A percentile compares a stretch with the other conserved stretches of the same genome.
These are phyloP conservation scores for Temnothorax longispinosus DNA, from an alignment of 1,140 invertebrate species.

Conservation along the genomic window DNA sequence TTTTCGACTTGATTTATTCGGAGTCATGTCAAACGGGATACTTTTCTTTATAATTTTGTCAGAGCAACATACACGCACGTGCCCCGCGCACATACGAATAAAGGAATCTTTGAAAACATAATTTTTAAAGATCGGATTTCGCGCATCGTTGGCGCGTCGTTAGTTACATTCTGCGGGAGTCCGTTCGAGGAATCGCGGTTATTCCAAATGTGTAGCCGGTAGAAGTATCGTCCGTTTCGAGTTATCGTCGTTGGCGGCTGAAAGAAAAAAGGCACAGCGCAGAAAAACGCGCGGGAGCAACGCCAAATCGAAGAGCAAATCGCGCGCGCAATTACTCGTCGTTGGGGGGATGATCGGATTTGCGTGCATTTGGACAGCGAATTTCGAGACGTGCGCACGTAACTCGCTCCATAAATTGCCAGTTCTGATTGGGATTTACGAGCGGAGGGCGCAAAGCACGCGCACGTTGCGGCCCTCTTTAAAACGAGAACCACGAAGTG, in stretches of 20 bases:
- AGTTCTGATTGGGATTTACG: slow-evolving; percentile 73
- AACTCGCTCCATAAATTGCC: slow-evolving; percentile 66
- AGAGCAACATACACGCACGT: neutral
- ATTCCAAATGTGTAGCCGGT: slow-evolving; percentile 29
- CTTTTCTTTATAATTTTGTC: slow-evolving; percentile 9
- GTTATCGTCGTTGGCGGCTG: neutral
- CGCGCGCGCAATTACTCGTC: slow-evolving; percentile 4
- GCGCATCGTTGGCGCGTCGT: neutral
- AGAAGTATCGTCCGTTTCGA: slow-evolving; percentile 35
- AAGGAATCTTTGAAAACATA: neutral
- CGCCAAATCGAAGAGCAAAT: slow-evolving; percentile 36
- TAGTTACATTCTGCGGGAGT: neutral
- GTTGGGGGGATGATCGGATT: slow-evolving; percentile 30
- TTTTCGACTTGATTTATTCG: slow-evolving; percentile 22
- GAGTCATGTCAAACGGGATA: neutral
- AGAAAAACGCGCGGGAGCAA: neutral
- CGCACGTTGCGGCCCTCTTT: slow-evolving; percentile 26
- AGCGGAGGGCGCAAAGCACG: slow-evolving; percentile 6
- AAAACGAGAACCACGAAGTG: slow-evolving; percentile 56
- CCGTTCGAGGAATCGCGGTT: neutral
- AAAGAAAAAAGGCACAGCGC: neutral
- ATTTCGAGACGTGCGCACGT: slow-evolving; percentile 30
- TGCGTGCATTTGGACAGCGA: slow-evolving; percentile 28
- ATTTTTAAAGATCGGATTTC: slow-evolving; percentile 22
- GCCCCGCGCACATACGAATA: neutral